phyloP scores from a whole-genome alignment of 2,797 vertebrate species.

The Protonibea diacanthus region DNA sequence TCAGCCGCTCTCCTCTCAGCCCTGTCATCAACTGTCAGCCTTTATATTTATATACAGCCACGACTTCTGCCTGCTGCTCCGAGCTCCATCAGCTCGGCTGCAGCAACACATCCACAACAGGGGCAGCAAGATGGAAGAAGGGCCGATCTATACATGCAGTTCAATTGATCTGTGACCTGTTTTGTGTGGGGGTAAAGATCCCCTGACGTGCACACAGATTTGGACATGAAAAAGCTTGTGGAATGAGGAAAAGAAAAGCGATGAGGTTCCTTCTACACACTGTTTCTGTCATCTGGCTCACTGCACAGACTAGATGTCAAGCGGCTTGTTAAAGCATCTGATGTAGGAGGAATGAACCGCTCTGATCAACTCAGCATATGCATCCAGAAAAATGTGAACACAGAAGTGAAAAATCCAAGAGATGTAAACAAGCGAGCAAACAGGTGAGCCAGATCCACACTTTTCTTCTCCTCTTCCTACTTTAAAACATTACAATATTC shows the following conservation, averaged over 20 bases:
- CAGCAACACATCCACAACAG: constrained; percentile 59
- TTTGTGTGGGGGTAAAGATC: constrained; percentile 9
- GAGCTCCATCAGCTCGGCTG: constrained; percentile 41
- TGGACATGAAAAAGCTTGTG: background rate
- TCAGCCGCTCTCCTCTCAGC: constrained; percentile 36
- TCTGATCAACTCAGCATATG: constrained; percentile 24
- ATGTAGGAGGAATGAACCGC: constrained; percentile 2
- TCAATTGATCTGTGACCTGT: constrained; percentile 49
- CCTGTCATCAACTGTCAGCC: constrained; percentile 55
- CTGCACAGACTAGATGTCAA: constrained; percentile 47
- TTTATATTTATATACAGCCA: constrained; percentile 32
- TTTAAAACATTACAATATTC: constrained; percentile 25
- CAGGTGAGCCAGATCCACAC: constrained; percentile 67
- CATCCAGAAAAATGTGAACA: constrained; percentile 11
- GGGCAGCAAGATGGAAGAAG: constrained; percentile 47
- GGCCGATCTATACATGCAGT: constrained; percentile 46
- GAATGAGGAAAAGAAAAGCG: background rate
- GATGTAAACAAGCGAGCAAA: constrained; percentile 62
- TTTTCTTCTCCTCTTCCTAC: constrained; percentile 43
- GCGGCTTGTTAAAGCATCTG: constrained; percentile 44
- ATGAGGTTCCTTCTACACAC: constrained; percentile 55
- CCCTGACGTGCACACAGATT: constrained; percentile 3
- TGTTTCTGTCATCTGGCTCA: constrained; percentile 43
- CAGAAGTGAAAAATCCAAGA: constrained; percentile 5
- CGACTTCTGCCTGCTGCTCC: constrained; percentile 34